phyloP scores from a whole-genome alignment of 1,140 invertebrate species.

The Doryteuthis pealeii region DNA sequence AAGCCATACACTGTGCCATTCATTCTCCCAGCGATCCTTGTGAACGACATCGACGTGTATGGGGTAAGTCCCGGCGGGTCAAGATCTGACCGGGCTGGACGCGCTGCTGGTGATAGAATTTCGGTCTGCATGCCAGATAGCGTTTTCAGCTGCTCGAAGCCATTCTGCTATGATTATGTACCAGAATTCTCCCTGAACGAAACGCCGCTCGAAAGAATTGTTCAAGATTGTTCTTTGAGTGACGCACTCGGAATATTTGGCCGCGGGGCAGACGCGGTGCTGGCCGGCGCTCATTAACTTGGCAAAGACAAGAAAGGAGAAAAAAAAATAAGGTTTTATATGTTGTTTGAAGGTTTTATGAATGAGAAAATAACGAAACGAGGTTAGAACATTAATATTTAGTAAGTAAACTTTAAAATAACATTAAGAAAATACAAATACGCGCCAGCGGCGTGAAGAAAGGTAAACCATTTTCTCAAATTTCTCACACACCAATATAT shows the following conservation, averaged over 20 bases:
- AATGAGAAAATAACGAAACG: too few relatives aligned
- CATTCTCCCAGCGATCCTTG: conserved; percentile 52
- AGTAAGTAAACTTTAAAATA: too few relatives aligned
- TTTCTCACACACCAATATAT: too few relatives aligned
- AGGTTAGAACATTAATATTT: too few relatives aligned
- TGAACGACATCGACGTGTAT: conserved; percentile 53
- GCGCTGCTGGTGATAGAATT: conserved; percentile 49
- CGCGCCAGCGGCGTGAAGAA: too few relatives aligned
- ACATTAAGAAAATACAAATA: too few relatives aligned
- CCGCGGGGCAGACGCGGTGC: conserved; percentile 22
- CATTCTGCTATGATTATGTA: conserved; percentile 54
- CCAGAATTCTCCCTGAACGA: conserved; percentile 49
- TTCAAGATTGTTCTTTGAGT: conserved; percentile 47
- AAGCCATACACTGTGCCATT: conserved; percentile 51
- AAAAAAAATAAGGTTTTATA: too few relatives aligned
- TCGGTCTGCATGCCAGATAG: conserved; percentile 46
- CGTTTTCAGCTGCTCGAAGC: conserved; percentile 51
- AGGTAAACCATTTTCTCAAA: too few relatives aligned
- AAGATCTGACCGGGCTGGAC: too few relatives aligned
- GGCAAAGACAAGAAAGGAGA: too few relatives aligned
- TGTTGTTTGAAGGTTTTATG: too few relatives aligned
- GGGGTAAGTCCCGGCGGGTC: conserved; percentile 47
- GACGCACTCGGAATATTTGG: conserved; percentile 40
- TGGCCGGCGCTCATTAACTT: too few relatives aligned
- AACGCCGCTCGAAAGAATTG: conserved; percentile 41